phyloP scores from a whole-genome alignment of 2,888 invertebrate genomes.

The Eupeodes latifasciatus region DNA sequence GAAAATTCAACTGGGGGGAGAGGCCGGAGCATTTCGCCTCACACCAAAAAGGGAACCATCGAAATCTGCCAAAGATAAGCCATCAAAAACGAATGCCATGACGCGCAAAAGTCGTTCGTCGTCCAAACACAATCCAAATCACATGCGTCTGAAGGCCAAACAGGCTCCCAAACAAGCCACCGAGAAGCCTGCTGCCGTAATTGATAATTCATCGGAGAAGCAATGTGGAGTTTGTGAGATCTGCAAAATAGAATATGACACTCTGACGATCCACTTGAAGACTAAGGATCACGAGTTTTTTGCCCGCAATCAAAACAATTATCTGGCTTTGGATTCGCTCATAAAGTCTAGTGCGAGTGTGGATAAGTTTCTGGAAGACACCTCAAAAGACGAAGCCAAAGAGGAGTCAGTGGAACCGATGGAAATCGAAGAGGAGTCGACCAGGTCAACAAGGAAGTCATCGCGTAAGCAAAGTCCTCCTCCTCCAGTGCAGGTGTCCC shows the following conservation, averaged over 20 bases:
- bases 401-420: slow-evolving; percentile 84
- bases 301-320: slow-evolving; percentile 90
- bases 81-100: slow-evolving; percentile 79
- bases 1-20: slow-evolving; percentile 81
- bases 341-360: slow-evolving; percentile 89
- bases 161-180: slow-evolving; percentile 55
- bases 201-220: slow-evolving; percentile 80
- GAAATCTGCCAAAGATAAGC: slow-evolving; percentile 74
- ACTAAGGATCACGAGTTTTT: slow-evolving; percentile 90
- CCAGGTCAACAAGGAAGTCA: slow-evolving; percentile 66
- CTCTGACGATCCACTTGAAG: slow-evolving; percentile 89
- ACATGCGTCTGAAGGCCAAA: slow-evolving; percentile 75
- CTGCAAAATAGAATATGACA: slow-evolving; percentile 90
- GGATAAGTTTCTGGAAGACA: slow-evolving; percentile 87
- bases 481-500: background rate
- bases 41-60: slow-evolving; percentile 77
- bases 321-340: slow-evolving; percentile 89
- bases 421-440: slow-evolving; percentile 80
- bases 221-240: slow-evolving; percentile 91
- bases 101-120: slow-evolving; percentile 83
- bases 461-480: slow-evolving; percentile 65
- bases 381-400: slow-evolving; percentile 84
- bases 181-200: slow-evolving; percentile 53
- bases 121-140: slow-evolving; percentile 76
- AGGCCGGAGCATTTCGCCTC: slow-evolving; percentile 82